Conservation (phyloP, 2,888 invertebrate genomes). For the Cantharis nigra region DNA sequence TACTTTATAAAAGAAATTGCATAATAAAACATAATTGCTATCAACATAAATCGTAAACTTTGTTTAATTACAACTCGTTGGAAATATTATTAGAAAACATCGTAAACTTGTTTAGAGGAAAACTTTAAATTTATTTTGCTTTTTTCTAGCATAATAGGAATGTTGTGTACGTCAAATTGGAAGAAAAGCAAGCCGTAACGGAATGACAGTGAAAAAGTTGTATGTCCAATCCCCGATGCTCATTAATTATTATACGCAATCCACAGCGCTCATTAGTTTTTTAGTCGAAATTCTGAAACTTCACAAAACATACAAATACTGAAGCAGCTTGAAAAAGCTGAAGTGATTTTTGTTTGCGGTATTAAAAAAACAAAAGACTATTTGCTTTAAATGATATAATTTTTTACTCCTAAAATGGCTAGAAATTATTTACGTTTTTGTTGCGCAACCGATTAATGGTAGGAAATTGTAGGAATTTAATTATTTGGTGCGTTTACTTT, state of each 20-base stretch:
- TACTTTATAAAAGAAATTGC: neutral
- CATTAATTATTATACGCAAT: conserved; percentile 19
- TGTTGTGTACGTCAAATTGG: conserved; percentile 6
- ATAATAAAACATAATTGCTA: neutral
- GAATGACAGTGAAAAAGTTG: conserved; percentile 18
- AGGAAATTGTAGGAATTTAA: neutral
- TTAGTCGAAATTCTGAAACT: neutral
- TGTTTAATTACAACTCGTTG: neutral
- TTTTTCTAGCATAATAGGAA: conserved; percentile 7
- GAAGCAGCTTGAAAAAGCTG: neutral
- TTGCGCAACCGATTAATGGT: neutral
- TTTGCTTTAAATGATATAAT: neutral
- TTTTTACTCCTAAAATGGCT: neutral
- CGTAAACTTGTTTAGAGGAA: neutral
- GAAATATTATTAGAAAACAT: neutral
- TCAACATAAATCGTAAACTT: neutral
- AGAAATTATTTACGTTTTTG: neutral
- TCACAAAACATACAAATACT: conserved; percentile 6
- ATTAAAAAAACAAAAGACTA: neutral
- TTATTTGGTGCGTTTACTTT: neutral
- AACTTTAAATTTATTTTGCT: neutral
- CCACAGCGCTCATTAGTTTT: conserved; percentile 15
- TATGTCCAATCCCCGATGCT: conserved; percentile 12
- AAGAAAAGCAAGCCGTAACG: conserved; percentile 3
- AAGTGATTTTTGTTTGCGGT: neutral